Evolutionary conservation across 1,140 invertebrate genomes (phyloP).

Genomic region (Diorhabda elongata): DNA sequence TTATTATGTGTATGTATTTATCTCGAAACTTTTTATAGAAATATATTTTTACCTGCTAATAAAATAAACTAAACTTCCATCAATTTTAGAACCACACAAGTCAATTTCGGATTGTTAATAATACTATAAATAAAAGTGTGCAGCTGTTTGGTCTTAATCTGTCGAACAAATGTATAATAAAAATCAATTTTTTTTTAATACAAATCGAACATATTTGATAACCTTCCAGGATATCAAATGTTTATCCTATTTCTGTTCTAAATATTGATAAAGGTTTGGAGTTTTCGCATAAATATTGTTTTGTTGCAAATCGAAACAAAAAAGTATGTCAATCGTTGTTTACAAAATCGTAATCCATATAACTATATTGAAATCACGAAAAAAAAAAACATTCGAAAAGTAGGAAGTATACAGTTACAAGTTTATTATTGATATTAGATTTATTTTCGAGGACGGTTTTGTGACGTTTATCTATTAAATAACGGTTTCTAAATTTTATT

Average conservation of each 20-base stretch:
- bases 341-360: not conserved
- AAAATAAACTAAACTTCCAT: not conserved
- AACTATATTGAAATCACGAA: too few species aligned
- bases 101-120: too few species aligned
- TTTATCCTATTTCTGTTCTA: conserved; percentile 10
- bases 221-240: conserved; percentile 5
- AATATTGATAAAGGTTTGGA: conserved; percentile 9
- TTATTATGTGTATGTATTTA: too few species aligned
- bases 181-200: conserved; percentile 11
- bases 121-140: too few species aligned
- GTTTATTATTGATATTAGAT: not conserved
- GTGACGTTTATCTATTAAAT: not conserved
- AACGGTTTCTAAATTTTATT: too few species aligned
- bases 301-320: not conserved
- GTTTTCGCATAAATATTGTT: not conserved
- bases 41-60: not conserved
- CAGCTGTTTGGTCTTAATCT: not conserved
- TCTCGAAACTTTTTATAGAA: not conserved
- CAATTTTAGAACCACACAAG: not conserved
- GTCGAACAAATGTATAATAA: not conserved
- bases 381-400: not conserved
- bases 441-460: not conserved
- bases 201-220: conserved; percentile 3
- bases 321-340: conserved; percentile 1
- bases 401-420: not conserved